Evolutionary conservation across 2,888 invertebrate genomes (phyloP).

Genomic region (Crossocerus cetratus): DNA sequence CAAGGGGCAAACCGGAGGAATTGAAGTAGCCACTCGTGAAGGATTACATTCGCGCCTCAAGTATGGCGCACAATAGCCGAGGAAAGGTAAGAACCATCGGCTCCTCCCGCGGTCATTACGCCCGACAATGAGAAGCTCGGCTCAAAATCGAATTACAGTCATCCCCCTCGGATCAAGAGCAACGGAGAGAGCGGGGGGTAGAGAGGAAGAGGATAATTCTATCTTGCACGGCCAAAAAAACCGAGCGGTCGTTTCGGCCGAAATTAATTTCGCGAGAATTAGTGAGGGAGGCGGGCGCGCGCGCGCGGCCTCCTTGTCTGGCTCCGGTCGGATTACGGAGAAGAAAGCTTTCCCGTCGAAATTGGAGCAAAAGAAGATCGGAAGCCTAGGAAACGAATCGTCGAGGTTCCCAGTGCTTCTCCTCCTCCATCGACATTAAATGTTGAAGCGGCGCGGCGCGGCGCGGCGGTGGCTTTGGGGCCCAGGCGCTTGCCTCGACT

Average conservation of each 20-base stretch:
- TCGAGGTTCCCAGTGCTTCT: not conserved
- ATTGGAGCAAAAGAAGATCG: not conserved
- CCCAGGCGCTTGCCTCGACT: not conserved
- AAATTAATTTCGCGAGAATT: not conserved
- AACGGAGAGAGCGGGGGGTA: no score
- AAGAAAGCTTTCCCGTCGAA: not conserved
- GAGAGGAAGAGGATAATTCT: no score
- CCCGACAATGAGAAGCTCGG: no score
- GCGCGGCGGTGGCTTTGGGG: not conserved
- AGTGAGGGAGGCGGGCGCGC: not conserved
- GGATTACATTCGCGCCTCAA: conserved; percentile 33
- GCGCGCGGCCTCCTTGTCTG: not conserved
- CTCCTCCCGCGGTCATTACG: not conserved
- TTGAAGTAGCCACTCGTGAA: conserved; percentile 32
- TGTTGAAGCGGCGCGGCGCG: not conserved
- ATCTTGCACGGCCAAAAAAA: not conserved
- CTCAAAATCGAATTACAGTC: not conserved
- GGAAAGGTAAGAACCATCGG: not conserved
- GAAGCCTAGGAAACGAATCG: not conserved
- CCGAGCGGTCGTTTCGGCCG: not conserved
- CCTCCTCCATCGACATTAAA: no score
- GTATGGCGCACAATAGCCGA: not conserved
- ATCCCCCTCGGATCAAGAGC: not conserved
- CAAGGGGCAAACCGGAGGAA: conserved; percentile 18
- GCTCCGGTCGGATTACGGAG: not conserved